Base-by-base conservation (phyloP, 2,888 invertebrate genomes). In the Cephus rjabovi region DNA sequence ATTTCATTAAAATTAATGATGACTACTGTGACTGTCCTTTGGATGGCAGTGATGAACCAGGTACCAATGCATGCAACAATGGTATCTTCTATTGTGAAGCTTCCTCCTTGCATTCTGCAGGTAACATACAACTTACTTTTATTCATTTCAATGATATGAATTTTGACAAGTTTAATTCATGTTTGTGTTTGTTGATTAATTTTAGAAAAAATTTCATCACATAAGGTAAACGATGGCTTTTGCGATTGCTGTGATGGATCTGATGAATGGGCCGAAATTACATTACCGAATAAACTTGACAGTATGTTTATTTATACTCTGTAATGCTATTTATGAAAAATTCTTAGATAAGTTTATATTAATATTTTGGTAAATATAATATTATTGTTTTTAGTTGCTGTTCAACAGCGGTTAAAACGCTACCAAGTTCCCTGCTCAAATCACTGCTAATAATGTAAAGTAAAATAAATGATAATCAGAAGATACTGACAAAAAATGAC, bases 161-260 rank as follows among this genome's bases (percentile, higher is more conserved):
- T 3, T 35, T 35, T 77, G 35, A 69, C 0, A 31, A 15, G 71
- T 40, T 12, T 33, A 73, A 77, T 76, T 75, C 35, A 56, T 34
- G 11, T 11, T 37, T 56, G 74, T 34, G n/a, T 75, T 69, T 74
- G 15, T 78, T 77, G 12, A 56, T 74, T 79, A 12, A 73, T 76
- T 77, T 73, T 1, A 88, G 92, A 92, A 82, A 86, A 79, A 78
- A 93, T 97, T 84, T 95, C 96, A 12, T 96, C 98, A 1, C 95
- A 95, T 82, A 94, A 96, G 89, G 96, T 99, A 0, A 98, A 98
- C 92, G 98, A 99, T 93, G 97, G 97, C 11, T 95, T 98, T 83
- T 98, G 98, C 93, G 98, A 98, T 91, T 98, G 98, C 88, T 97
- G 97, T 91, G 97, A 97, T 92, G 97, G 97, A n/a, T 96, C 96